Evolutionary conservation across 2,888 invertebrate species (phyloP).

Genomic region (Lycophotia porphyrea): DNA sequence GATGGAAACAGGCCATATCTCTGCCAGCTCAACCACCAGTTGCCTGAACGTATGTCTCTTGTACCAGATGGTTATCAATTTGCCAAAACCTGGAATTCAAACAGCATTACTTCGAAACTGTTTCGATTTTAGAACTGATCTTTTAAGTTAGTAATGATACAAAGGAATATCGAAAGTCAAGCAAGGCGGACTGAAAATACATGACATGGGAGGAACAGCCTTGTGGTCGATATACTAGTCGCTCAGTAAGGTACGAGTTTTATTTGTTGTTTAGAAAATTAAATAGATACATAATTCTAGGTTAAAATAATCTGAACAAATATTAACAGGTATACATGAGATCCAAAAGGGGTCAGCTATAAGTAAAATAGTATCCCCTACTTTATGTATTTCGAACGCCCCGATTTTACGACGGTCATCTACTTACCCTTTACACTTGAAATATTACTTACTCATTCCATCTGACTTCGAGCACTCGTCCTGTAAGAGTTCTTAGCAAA

Average conservation of each 20-base stretch:
- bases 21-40: conserved; percentile 78
- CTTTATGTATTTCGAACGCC: conserved; percentile 26
- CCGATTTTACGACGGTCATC: conserved; percentile 42
- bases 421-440: conserved; percentile 45
- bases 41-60: conserved; percentile 78
- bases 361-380: conserved; percentile 22
- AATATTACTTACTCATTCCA: conserved; percentile 56
- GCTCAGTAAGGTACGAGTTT: not conserved
- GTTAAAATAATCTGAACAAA: not conserved
- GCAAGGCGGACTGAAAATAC: not conserved
- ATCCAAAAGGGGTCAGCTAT: conserved; percentile 13
- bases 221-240: not conserved
- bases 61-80: conserved; percentile 81
- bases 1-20: conserved; percentile 80
- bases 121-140: not conserved
- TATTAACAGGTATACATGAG: not conserved
- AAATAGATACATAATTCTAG: too few species aligned
- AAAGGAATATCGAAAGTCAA: not conserved
- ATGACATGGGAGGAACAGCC: not conserved
- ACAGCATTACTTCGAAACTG: not conserved
- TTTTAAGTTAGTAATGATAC: not conserved
- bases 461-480: conserved; percentile 48
- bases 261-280: too few species aligned
- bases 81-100: conserved; percentile 77
- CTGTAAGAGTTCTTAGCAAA: conserved; percentile 29